Percentiles rank a stretch among this genome's conserved stretches.
These are phyloP conservation scores for Urocitellus parryii DNA, from an alignment of 2,113 vertebrate genomes.

Conservation along the genomic window DNA sequence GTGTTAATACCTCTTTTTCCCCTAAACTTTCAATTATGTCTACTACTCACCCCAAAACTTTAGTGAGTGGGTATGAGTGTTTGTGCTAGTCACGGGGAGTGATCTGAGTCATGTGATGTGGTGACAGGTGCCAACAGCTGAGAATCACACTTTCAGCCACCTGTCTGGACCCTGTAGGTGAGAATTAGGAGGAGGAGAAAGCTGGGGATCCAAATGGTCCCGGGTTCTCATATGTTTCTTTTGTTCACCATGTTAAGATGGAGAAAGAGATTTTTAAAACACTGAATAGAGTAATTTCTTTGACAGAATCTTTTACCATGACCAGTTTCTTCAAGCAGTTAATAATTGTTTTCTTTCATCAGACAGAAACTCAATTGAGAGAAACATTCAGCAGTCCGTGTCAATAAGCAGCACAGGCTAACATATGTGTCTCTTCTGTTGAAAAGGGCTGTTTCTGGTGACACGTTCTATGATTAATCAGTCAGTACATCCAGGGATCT, in stretches of 20 bases:
- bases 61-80: not conserved
- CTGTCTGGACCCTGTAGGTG: not conserved
- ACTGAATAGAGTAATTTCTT: slow-evolving; percentile 33
- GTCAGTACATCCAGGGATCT: not conserved
- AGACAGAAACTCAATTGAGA: not conserved
- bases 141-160: not conserved
- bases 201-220: not conserved
- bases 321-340: not conserved
- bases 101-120: accelerated
- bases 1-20: not conserved
- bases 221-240: not conserved
- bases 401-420: not conserved
- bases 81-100: not conserved
- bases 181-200: not conserved
- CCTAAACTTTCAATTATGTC: not conserved
- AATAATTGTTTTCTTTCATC: slow-evolving; percentile 14
- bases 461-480: not conserved
- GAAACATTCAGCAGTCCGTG: not conserved
- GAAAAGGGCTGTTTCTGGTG: not conserved
- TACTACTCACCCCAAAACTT: not conserved
- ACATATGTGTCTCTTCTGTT: not conserved
- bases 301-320: not conserved
- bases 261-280: not conserved
- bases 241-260: not conserved
- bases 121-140: not conserved